Evolutionary conservation across 2,888 invertebrate genomes (phyloP).

Genomic region (Corythucha ciliata): DNA sequence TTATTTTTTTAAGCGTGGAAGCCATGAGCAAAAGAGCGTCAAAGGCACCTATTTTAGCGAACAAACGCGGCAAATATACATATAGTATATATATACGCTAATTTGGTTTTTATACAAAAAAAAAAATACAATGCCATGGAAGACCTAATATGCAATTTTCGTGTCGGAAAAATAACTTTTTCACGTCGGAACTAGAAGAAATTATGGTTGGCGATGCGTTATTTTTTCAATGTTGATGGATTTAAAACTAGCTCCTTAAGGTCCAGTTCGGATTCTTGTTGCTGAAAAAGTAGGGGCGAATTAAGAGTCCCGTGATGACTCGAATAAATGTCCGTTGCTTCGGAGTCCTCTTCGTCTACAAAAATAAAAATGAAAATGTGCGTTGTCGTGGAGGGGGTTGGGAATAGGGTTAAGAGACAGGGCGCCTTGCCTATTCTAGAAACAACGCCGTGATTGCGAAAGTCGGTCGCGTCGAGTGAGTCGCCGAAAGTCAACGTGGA

Average conservation of each 20-base stretch:
- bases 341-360: slow-evolving; percentile 31
- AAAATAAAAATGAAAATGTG: background rate
- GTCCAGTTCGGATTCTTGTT: slow-evolving; percentile 36
- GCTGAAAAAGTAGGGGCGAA: slow-evolving; percentile 33
- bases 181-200: too few relatives aligned
- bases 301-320: slow-evolving; percentile 25
- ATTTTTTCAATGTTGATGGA: slow-evolving; percentile 40
- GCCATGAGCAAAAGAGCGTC: too few relatives aligned
- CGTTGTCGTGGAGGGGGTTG: background rate
- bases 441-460: slow-evolving; percentile 36
- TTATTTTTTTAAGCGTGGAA: too few relatives aligned
- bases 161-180: too few relatives aligned
- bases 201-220: too few relatives aligned
- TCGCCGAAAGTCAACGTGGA: slow-evolving; percentile 35
- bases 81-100: too few relatives aligned
- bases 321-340: slow-evolving; percentile 26
- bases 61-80: too few relatives aligned
- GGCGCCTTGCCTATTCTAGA: slow-evolving; percentile 26
- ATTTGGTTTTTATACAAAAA: too few relatives aligned
- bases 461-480: slow-evolving; percentile 38
- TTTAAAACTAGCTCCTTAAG: slow-evolving; percentile 41
- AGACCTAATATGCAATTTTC: too few relatives aligned
- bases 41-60: too few relatives aligned
- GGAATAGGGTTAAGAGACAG: background rate
- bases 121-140: too few relatives aligned